Conservation (phyloP, 2,797 vertebrate genomes). For the Lacerta bilineata region DNA sequence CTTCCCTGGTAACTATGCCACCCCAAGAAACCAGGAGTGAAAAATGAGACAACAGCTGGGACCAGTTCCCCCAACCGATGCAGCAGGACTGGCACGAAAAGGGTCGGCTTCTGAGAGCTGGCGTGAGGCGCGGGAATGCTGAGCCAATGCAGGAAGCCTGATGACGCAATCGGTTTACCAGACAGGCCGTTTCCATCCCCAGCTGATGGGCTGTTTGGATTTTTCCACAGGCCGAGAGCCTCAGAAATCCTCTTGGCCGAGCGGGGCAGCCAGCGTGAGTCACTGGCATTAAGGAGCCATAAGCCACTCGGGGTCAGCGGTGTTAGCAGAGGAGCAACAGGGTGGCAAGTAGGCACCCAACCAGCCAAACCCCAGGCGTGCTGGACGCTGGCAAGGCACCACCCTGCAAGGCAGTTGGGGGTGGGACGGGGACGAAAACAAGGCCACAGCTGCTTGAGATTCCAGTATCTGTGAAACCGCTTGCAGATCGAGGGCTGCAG, state of each 20-base stretch:
- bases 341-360: not conserved
- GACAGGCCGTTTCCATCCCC: not conserved
- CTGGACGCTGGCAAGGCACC: not conserved
- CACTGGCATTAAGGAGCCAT: not conserved
- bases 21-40: not conserved
- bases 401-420: no score
- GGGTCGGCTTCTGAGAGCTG: not conserved
- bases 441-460: constrained; percentile 8
- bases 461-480: constrained; percentile 26
- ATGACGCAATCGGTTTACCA: not conserved
- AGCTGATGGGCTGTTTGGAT: not conserved
- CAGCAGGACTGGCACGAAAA: not conserved
- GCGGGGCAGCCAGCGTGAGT: not conserved
- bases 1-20: no score
- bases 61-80: no score
- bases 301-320: not conserved
- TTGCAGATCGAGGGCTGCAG: not conserved
- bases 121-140: not conserved
- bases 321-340: no score
- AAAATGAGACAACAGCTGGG: not conserved
- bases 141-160: not conserved
- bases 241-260: not conserved
- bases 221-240: not conserved
- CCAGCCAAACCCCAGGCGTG: not conserved
- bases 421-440: not conserved